Evolutionary conservation across 1,140 invertebrate genomes (phyloP), one percentile per base, ranked within the genome.

Genomic region (Caenorhabditis elegans): DNA sequence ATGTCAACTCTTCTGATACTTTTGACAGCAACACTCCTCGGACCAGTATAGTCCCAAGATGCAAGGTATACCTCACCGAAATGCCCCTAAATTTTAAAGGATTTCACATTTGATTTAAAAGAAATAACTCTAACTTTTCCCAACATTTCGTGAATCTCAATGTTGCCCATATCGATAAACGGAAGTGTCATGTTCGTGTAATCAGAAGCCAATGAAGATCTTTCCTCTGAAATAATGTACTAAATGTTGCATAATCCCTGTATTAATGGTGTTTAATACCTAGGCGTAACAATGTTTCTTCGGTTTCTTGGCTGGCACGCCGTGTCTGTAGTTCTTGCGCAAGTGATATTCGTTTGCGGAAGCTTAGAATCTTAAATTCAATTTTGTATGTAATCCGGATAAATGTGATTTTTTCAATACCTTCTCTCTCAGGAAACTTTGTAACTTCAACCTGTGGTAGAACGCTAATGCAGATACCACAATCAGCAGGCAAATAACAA

Each of bases 51-150:
- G 3, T 78, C 76, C 82, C 82, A 83, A 17, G 70, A 48, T 15
- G 60, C 83, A 15, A 60, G 48, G 55, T 75, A 85, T 0, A 85
- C 83, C 31, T 84, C 78, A 39, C 83, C 83, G 26, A 83, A 85
- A 31, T 83, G 78, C 13, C 83, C 83, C 83, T 84, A 48, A n/a
- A n/a, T n/a, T n/a, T n/a, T n/a, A n/a, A 31, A 80, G 39, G 8
- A 22, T 19, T 1, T 26, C 26, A 2, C n/a, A n/a, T 28, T 17
- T 39, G 51, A 11, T n/a, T 43, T n/a, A 28, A 22, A 11, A 34
- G 6, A n/a, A 76, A 19, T 43, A n/a, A 13, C 34, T 70, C 70
- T 80, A 11, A 83, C 82, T 43, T 82, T 60, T 24, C 83, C 83
- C 11, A 84, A 13, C 46, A 84, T 76, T 31, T 84, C 83, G 19